A percentile compares a stretch with the other conserved stretches of the same genome.
phyloP scores from a whole-genome alignment of 1,140 invertebrate species.

The Brachionus paranguensis region DNA sequence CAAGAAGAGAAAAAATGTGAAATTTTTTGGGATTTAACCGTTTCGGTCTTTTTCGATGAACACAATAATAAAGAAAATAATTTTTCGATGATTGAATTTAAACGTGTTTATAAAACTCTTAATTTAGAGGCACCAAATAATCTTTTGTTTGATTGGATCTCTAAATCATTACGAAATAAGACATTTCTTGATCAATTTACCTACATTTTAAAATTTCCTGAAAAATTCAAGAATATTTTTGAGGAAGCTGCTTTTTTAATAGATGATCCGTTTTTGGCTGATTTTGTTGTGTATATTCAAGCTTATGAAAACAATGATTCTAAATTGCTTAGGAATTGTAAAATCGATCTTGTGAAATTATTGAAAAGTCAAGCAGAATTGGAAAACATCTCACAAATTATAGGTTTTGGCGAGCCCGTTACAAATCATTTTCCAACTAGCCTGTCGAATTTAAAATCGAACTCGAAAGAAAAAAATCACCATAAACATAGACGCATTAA shows the following conservation, averaged over 20 bases:
- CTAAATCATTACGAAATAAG: constrained; percentile 10
- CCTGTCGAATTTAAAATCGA: neutral
- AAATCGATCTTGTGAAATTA: neutral
- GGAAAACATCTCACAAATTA: neutral
- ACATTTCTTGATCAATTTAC: constrained; percentile 13
- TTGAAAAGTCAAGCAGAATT: neutral
- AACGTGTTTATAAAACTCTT: neutral
- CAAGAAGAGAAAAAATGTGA: neutral
- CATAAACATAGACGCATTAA: constrained; percentile 1
- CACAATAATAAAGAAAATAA: neutral
- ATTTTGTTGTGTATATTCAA: constrained; percentile 18
- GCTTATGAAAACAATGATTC: neutral
- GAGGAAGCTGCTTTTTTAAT: neutral
- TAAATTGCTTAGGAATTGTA: neutral
- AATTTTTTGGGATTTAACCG: neutral
- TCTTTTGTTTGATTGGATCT: neutral
- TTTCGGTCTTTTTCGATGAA: neutral
- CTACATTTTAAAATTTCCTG: neutral
- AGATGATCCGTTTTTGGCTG: neutral
- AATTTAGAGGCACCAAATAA: neutral
- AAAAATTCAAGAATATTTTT: neutral
- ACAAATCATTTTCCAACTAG: neutral
- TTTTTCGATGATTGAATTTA: neutral
- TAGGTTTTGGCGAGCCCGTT: neutral
- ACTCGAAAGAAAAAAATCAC: neutral